Conservation (phyloP, 2,113 vertebrate genomes). For the Phoxinus phoxinus region DNA sequence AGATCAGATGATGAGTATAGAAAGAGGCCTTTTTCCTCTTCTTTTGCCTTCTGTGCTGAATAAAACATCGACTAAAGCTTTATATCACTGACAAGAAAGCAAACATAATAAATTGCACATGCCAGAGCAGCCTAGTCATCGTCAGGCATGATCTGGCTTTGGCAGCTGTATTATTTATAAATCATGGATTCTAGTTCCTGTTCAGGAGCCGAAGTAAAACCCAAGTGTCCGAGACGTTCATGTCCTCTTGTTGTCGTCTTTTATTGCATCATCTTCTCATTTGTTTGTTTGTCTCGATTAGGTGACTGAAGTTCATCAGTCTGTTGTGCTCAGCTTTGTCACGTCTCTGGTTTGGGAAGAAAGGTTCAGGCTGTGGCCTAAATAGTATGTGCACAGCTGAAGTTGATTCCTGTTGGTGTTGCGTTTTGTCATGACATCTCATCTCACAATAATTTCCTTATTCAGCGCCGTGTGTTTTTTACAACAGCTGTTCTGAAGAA, state of each 20-base stretch:
- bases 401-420: not conserved
- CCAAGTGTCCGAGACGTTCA: not conserved
- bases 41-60: not conserved
- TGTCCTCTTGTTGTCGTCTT: not conserved
- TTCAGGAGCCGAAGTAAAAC: not conserved
- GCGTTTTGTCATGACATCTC: not conserved
- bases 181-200: slow-evolving; percentile 2
- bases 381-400: not conserved
- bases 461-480: not conserved
- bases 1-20: slow-evolving; percentile 62
- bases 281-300: not conserved
- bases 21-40: not conserved
- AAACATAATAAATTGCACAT: slow-evolving; percentile 3
- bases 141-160: slow-evolving; percentile 18
- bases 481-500: slow-evolving; percentile 36
- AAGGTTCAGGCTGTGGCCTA: not conserved
- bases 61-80: not conserved
- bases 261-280: not conserved
- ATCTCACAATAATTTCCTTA: not conserved
- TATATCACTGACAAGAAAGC: not conserved
- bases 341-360: not conserved
- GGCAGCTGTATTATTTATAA: not conserved
- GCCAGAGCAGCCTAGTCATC: slow-evolving; percentile 5
- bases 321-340: not conserved
- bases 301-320: slow-evolving; percentile 10